phyloP scores from a whole-genome alignment of 2,113 vertebrate species.

The Laticauda colubrina region DNA sequence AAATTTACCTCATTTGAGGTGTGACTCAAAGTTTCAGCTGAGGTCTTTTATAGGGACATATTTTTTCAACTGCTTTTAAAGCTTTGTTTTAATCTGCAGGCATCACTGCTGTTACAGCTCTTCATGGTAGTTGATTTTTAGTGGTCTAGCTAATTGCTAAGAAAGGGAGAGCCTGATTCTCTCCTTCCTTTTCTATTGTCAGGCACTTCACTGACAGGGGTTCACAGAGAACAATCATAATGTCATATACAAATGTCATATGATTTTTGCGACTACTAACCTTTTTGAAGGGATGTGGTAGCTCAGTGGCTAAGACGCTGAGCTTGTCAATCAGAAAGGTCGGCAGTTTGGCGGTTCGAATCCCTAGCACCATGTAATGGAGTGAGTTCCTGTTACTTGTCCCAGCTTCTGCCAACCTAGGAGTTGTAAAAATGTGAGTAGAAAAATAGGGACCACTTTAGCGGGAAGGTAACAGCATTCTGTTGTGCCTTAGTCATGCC shows the following conservation, averaged over 20 bases:
- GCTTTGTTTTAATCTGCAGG: background rate
- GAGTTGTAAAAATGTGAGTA: no score
- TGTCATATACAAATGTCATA: conserved; percentile 26
- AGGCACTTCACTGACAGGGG: conserved; percentile 18
- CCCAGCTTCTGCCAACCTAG: no score
- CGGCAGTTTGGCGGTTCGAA: no score
- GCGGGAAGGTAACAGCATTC: no score
- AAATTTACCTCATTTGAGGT: background rate
- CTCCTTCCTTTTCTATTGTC: conserved; percentile 23
- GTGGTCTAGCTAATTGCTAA: conserved; percentile 45
- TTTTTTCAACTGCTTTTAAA: background rate
- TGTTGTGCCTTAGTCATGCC: no score
- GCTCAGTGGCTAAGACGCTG: no score
- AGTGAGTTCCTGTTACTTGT: no score
- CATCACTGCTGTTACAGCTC: background rate
- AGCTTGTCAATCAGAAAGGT: no score
- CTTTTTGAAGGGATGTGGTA: background rate
- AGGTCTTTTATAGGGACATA: background rate
- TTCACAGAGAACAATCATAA: conserved; percentile 7
- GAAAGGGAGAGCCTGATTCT: conserved; percentile 34
- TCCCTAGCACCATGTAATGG: no score
- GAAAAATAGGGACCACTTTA: no score
- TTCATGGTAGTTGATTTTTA: conserved; percentile 27
- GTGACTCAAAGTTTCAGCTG: background rate
- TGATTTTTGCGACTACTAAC: conserved; percentile 11